phyloP scores from a whole-genome alignment of 2,797 vertebrate genomes.

The Craterocephalus amniculus region DNA sequence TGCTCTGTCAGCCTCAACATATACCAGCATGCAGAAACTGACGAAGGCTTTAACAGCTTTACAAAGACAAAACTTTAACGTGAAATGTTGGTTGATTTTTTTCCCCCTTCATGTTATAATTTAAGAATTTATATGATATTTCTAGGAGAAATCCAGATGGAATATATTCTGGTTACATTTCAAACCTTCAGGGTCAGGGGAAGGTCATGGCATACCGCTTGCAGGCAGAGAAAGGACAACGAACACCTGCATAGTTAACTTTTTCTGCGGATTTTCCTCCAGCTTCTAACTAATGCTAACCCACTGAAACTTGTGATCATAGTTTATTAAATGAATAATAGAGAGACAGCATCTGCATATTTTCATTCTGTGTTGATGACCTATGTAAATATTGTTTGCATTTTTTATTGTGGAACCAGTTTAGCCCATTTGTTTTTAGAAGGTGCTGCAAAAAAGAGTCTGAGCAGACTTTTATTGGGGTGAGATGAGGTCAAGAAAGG shows the following conservation, averaged over 20 bases:
- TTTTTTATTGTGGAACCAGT: not conserved
- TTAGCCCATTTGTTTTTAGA: not conserved
- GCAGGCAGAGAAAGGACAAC: slow-evolving; percentile 11
- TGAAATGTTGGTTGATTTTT: not conserved
- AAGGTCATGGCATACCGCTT: too few species aligned
- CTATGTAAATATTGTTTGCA: not conserved
- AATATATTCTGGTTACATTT: not conserved
- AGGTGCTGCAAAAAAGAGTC: not conserved
- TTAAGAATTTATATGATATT: not conserved
- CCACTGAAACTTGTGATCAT: too few species aligned
- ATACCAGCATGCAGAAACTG: slow-evolving; percentile 20
- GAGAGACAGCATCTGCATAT: not conserved
- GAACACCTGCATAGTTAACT: slow-evolving; percentile 51
- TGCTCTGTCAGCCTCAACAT: slow-evolving; percentile 24
- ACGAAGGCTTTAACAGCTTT: not conserved
- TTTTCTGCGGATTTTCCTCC: slow-evolving; percentile 4
- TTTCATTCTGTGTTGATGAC: not conserved
- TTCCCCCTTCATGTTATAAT: not conserved
- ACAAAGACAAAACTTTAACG: slow-evolving; percentile 5
- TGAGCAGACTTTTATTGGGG: not conserved
- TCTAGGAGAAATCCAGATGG: not conserved
- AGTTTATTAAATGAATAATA: not conserved
- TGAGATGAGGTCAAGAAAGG: slow-evolving; percentile 15
- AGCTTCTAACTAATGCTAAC: slow-evolving; percentile 8
- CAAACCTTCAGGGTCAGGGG: not conserved